Evolutionary conservation across 23 tunicate species (phyloP), one percentile per base, ranked within the genome.

Genomic region (Ciona savignyi): DNA sequence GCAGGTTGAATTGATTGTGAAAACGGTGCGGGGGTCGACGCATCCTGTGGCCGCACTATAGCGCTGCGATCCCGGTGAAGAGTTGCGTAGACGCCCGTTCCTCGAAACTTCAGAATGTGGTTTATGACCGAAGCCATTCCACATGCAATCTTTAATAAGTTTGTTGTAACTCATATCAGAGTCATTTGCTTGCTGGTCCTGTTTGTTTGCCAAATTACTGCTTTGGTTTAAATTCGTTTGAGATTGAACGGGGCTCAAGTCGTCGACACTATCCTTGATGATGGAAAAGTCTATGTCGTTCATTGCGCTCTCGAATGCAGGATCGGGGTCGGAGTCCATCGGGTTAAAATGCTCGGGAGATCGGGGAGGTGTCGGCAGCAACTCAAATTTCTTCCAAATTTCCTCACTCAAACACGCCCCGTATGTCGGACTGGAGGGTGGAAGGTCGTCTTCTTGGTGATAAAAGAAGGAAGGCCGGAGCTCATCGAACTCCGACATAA

Each of bases 141-240:
- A 88, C 96, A 88, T 88, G 27, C 96, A 88, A 49, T 88, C 96
- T 72, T 77, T 81, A 32, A 74, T 88, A 25, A 71, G 63, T 30
- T 61, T 72, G 9, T 70, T 32, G 15, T 42, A 42, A 42, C 56
- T 42, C 9, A 15, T 15, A 42, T 42, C 56, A 42, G 15, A 6
- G 56, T 42, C 56, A 42, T 42, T 42, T 9, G 56, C 11, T 25
- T 63, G 28, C 24, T 11, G 24, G 24, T 23, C 26, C 26, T 11
- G 26, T 22, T 63, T 63, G 26, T 23, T n/a, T 23, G 28, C 15
- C 4, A n/a, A n/a, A 4, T 63, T 25, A 20, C 6, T 11, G 67
- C 24, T 63, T n/a, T 9, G 4, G 22, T 63, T 22, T 11, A 25
- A 11, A 63, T 4, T n/a, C 28, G 67, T 11, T 22, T 9, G 6